Conservation (phyloP, 2,113 vertebrate genomes). For the Antechinus flavipes region DNA sequence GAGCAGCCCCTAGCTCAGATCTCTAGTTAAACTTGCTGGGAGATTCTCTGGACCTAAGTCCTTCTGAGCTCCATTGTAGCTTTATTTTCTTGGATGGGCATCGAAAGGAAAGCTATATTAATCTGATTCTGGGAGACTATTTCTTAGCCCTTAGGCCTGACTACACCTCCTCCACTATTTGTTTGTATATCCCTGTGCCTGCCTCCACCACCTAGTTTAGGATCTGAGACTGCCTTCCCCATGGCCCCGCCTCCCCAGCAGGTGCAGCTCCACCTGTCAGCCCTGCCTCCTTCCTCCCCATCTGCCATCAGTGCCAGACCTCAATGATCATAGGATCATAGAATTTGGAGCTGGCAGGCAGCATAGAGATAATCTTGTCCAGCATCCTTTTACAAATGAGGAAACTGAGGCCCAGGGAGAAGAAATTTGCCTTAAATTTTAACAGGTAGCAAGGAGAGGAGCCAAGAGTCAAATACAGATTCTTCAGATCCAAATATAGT, state of each 20-base stretch:
- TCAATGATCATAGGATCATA: neutral
- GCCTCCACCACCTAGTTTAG: neutral
- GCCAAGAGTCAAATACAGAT: neutral
- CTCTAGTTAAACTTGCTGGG: neutral
- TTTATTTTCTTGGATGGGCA: neutral
- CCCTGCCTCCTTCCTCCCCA: neutral
- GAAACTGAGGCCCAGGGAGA: neutral
- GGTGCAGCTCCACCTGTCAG: slow-evolving; percentile 2
- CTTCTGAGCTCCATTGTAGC: neutral
- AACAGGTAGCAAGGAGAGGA: neutral
- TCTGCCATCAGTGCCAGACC: neutral
- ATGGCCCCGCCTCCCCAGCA: neutral
- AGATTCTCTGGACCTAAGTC: neutral
- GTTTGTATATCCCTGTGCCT: neutral
- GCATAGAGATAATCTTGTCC: neutral
- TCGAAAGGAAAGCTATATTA: neutral
- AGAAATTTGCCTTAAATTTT: neutral
- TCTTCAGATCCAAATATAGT: neutral
- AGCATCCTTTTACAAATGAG: neutral
- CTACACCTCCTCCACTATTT: neutral
- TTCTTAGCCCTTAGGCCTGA: neutral
- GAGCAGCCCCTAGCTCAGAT: neutral
- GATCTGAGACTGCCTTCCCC: neutral
- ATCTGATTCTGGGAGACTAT: neutral
- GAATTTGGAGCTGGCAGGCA: neutral